Conservation (phyloP, 2,888 invertebrate genomes). For the Sepioteuthis lessoniana region DNA sequence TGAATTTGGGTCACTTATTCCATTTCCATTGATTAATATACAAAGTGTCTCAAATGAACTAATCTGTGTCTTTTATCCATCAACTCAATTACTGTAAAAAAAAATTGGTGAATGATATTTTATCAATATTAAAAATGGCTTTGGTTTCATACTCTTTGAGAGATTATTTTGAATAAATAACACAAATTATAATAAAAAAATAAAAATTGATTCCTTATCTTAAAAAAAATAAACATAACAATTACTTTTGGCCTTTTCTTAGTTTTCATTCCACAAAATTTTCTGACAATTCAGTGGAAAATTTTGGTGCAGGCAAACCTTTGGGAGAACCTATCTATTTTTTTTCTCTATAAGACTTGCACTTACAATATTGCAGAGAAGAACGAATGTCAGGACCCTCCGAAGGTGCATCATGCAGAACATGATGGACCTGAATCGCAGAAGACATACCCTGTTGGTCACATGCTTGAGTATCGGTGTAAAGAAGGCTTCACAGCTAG, state of each 20-base stretch:
- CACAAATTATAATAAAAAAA: neutral
- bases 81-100: neutral
- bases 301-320: constrained; percentile 11
- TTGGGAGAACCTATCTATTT: neutral
- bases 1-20: too few relatives aligned
- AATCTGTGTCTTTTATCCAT: too few relatives aligned
- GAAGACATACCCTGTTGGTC: constrained; percentile 90
- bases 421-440: constrained; percentile 87
- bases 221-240: too few relatives aligned
- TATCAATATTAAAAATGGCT: neutral
- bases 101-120: neutral
- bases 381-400: constrained; percentile 75
- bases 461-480: constrained; percentile 93
- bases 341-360: constrained; percentile 33
- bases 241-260: neutral
- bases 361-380: constrained; percentile 45
- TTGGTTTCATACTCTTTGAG: neutral
- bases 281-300: neutral
- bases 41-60: too few relatives aligned
- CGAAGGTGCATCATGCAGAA: constrained; percentile 75
- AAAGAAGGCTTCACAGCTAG: constrained; percentile 86
- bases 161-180: neutral
- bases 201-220: neutral
- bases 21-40: too few relatives aligned
- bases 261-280: neutral